Evolutionary conservation across 2,888 invertebrate species (phyloP), one percentile per base, ranked within the genome.

Genomic region (Mythimna vitellina): DNA sequence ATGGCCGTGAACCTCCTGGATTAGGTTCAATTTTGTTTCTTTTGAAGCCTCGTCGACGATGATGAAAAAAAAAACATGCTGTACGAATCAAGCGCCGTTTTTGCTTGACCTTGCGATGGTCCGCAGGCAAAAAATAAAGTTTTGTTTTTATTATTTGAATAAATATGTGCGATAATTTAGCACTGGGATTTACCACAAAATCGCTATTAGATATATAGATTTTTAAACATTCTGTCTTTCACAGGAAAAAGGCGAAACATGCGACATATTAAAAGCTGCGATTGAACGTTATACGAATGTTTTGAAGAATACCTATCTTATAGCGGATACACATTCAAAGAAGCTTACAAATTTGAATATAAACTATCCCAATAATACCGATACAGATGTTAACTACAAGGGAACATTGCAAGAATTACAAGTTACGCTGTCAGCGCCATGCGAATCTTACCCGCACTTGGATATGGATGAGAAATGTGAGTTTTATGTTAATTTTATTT

Each of bases 391-490:
- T 7, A 76, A 70, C 7, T 64, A 53, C 38, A 64, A 60, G 20
- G 75, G 89, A 85, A 8, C 51, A 9, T 8, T 98, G n/a, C 90
- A 90, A 20, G 85, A 91, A n/a, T 87, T 98, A 20, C 88, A 94
- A 25, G 94, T 98, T 0, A 91, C 96, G 49, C 91, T 98, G 62
- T 93, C 91, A 29, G 90, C 94, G 5, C 92, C 96, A 0, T 99
- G 98, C 89, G 97, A 97, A 86, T 93, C 94, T 0, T 96, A 96
- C 86, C 98, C 98, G 0, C 92, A 97, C 78, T 93, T 97, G 51
- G 92, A 96, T 61, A 98, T 98, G 97, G 97, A 98, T 89, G 99
- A 99, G 93, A 96, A 97, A 83, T 98, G 98, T 98, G 96, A 97
- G 97, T 73, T 56, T 54, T 6, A n/a, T 32, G 20, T 32, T 29